Conservation (phyloP, 2,888 invertebrate species). For the Lydus trimaculatus region DNA sequence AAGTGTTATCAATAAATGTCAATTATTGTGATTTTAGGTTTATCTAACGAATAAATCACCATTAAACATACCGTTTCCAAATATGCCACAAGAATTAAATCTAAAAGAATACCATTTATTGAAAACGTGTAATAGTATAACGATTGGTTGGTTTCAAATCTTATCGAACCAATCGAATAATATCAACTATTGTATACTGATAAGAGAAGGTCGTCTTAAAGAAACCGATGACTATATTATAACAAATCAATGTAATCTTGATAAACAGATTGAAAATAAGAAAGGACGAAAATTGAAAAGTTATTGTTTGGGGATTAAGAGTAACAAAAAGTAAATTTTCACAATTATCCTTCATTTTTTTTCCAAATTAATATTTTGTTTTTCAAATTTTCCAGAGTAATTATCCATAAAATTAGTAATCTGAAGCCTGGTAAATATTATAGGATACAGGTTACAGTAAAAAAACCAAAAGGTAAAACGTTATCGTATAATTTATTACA, state of each 20-base stretch:
- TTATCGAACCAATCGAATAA: conserved; percentile 61
- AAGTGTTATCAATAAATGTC: not conserved
- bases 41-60: conserved; percentile 61
- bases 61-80: conserved; percentile 62
- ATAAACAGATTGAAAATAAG: conserved; percentile 28
- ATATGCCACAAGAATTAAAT: conserved; percentile 63
- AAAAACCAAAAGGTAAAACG: conserved; percentile 64
- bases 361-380: conserved; percentile 22
- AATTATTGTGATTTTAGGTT: conserved; percentile 48
- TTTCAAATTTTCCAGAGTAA: conserved; percentile 56
- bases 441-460: conserved; percentile 66
- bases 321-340: conserved; percentile 42
- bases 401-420: conserved; percentile 62
- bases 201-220: conserved; percentile 53
- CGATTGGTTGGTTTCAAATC: conserved; percentile 64
- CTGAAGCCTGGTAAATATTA: conserved; percentile 65
- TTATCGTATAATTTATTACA: conserved; percentile 67
- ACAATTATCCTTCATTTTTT: not conserved
- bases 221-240: conserved; percentile 50
- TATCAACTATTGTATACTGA: conserved; percentile 57
- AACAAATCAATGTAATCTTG: conserved; percentile 62
- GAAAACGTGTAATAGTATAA: conserved; percentile 63
- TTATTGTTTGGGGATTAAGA: conserved; percentile 54
- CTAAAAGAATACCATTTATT: conserved; percentile 63
- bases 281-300: conserved; percentile 51